Conservation (phyloP, 92 coral and sea anemone genomes). For the Paramuricea clavata region DNA sequence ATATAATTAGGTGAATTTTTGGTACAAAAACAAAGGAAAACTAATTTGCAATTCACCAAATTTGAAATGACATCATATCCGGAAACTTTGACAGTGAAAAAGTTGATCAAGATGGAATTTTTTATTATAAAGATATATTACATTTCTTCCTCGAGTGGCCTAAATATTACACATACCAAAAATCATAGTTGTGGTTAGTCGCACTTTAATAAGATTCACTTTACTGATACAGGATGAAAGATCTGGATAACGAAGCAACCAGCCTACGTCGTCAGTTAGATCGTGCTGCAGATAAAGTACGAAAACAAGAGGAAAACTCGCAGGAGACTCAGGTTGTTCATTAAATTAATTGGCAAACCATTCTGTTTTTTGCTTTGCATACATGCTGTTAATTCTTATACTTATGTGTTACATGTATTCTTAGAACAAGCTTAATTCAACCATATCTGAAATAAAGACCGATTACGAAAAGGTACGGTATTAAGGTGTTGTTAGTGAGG, state of each 20-base stretch:
- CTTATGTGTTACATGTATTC: too few relatives aligned
- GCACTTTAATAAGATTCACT: too few relatives aligned
- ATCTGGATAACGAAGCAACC: conserved; percentile 77
- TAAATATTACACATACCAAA: too few relatives aligned
- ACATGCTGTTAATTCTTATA: not conserved
- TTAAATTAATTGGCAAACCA: not conserved
- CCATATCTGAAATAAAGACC: conserved; percentile 69
- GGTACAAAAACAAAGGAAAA: too few relatives aligned
- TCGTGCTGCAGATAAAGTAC: conserved; percentile 68
- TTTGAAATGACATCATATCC: too few relatives aligned
- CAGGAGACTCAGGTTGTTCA: conserved; percentile 77
- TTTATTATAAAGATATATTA: too few relatives aligned
- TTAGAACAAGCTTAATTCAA: conserved; percentile 81
- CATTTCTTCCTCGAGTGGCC: too few relatives aligned
- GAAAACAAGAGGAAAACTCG: conserved; percentile 80
- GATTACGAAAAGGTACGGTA: conserved; percentile 86
- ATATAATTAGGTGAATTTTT: too few relatives aligned
- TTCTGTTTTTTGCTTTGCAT: not conserved
- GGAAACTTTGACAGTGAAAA: too few relatives aligned
- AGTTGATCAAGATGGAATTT: too few relatives aligned
- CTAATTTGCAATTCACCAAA: too few relatives aligned
- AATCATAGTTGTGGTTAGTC: too few relatives aligned
- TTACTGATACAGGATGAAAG: not conserved
- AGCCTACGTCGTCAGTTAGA: conserved; percentile 81
- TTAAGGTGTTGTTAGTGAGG: not conserved